Evolutionary conservation across 2,888 invertebrate species (phyloP), one percentile per base, ranked within the genome.

Genomic region (Gisinianus flammeolus): DNA sequence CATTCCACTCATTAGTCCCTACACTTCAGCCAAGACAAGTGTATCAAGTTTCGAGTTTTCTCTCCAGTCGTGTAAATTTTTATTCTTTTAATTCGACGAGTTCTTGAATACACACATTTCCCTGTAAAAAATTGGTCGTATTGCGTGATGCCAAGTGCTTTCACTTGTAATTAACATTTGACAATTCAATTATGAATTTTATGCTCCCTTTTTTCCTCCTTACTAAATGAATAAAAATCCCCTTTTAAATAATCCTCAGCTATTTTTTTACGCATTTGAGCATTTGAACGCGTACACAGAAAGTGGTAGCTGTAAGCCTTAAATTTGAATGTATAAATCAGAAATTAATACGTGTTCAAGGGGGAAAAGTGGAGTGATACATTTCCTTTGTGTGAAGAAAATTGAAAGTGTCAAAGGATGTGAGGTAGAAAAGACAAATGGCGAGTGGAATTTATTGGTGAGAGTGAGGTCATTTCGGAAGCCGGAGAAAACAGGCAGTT

Each of bases 401-500:
- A 62, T 26, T 5, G 28, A 28, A 26, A 62, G 26, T 24, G 28
- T 22, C 26, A 26, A 12, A 62, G 26, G n/a, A 58, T 58, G 22
- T 1, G 2, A 62, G 62, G 4, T 6, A 28, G 10, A 62, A 58
- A 24, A 24, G 56, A 58, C 2, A 58, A 58, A 58, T 58, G 24
- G 56, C 44, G 19, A 58, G 56, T 58, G n/a, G 6, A n/a, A 58
- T 16, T 44, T 44, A 58, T 6, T 8, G 22, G 22, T 19, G 22
- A 26, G 44, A 62, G 26, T 26, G 62, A 62, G 62, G 62, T 62
- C 62, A 62, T 62, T 26, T 22, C 8, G 56, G 56, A 22, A 58
- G 22, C 19, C 44, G 44, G 19, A 58, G 58, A 24, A 16, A 22
- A 69, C 22, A 78, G 80, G 76, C 80, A 80, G 62, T 71, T 80